Evolutionary conservation across 2,797 vertebrate species (phyloP), one percentile per base, ranked within the genome.

Genomic region (Phrynocephalus vlangalii): DNA sequence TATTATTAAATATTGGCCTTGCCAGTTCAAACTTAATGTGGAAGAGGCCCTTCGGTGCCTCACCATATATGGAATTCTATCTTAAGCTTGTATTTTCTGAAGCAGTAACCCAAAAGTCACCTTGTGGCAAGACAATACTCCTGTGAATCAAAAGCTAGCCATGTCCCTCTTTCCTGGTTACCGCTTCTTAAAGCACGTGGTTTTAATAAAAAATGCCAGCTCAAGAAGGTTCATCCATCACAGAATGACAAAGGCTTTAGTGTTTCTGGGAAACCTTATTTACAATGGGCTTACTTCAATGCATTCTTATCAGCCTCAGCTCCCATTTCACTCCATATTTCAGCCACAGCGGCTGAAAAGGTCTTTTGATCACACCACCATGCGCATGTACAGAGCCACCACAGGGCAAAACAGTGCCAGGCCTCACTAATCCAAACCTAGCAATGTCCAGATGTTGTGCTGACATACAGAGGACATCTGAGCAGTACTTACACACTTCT

Each of bases 331-430:
- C 84, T 72, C 86, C 52, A 20, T 1, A 30, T 84, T 66, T 91
- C 38, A 89, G 63, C 30, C 3, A 11, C 7, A 28, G 68, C 56
- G 86, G 88, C 73, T 8, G 60, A 86, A 84, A 71, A 28, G 83
- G 5, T 28, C 88, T 90, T 94, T 93, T 92, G 90, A 91, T 93
- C 87, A 86, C n/a, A 44, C 84, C 88, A 85, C 68, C 63, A 66
- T 22, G 52, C 28, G 77, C 70, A 79, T 78, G 81, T 75, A 83
- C 67, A 79, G 9, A 26, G 2, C 84, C 81, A 91, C 77, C 0
- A 5, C 18, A 79, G 52, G 0, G 0, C 81, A 78, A 83, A 86
- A 68, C 77, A 87, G 50, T 79, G 28, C 38, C 86, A 83, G 83
- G 84, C 67, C 82, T 90, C n/a, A 22, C 50, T 79, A 91, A 91